Percentiles rank a stretch among this genome's conserved stretches.
Conservation (phyloP, 2,797 vertebrate species). For the Sternotherus odoratus region DNA sequence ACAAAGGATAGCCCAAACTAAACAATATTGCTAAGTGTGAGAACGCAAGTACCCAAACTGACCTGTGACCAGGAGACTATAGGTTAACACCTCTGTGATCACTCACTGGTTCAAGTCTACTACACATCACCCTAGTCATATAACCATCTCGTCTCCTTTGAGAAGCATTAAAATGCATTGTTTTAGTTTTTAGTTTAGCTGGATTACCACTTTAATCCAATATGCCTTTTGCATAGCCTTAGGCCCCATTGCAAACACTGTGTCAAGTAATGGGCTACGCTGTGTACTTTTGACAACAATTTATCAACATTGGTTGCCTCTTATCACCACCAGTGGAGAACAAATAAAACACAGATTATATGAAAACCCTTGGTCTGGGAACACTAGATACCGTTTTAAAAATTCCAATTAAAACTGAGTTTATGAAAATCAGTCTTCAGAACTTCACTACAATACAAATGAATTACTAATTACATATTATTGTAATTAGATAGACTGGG, state of each 20-base stretch:
- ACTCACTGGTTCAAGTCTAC: neutral
- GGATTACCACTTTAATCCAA: neutral
- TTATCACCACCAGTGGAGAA: neutral
- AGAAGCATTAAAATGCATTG: neutral
- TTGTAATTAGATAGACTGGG: neutral
- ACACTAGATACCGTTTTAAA: fast-evolving
- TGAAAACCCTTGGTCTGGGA: neutral
- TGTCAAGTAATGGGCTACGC: neutral
- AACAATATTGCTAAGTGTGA: neutral
- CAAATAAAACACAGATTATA: neutral
- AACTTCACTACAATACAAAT: fast-evolving
- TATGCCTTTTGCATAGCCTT: neutral
- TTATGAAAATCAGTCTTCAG: neutral
- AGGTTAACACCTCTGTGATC: neutral
- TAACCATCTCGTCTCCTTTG: neutral
- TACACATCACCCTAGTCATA: neutral
- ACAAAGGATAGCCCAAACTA: neutral
- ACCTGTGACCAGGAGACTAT: neutral
- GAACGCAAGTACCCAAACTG: neutral
- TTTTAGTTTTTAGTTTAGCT: neutral
- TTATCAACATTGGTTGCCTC: neutral
- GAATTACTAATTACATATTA: neutral
- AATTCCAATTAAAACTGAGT: neutral
- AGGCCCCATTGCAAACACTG: neutral
- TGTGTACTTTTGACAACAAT: neutral